Evolutionary conservation across 2,113 vertebrate species (phyloP).

Genomic region (Dasyurus viverrinus): DNA sequence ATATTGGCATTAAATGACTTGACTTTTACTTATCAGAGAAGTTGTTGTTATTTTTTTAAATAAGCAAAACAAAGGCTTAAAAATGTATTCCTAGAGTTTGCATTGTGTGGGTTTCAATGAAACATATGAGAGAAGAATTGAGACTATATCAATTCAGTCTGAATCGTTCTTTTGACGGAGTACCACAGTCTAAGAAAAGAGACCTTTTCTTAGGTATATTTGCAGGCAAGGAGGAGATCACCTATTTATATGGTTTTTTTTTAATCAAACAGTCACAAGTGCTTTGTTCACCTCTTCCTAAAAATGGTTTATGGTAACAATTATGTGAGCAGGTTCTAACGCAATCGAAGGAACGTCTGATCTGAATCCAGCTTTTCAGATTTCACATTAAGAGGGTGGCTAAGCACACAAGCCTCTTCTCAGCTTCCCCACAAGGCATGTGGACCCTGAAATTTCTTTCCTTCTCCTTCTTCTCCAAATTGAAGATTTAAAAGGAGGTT

Average conservation of each 20-base stretch:
- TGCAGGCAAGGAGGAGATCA: neutral
- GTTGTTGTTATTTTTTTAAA: neutral
- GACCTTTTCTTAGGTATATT: neutral
- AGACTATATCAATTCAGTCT: constrained; percentile 7
- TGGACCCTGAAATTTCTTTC: neutral
- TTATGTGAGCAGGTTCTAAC: neutral
- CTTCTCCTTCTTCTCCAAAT: constrained; percentile 28
- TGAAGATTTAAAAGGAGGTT: constrained; percentile 41
- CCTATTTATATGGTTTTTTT: neutral
- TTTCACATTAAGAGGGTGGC: neutral
- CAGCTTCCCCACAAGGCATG: constrained; percentile 1
- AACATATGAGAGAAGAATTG: constrained; percentile 21
- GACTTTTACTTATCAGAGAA: constrained; percentile 30
- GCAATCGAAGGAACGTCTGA: neutral
- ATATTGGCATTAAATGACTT: constrained; percentile 3
- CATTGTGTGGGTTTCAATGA: neutral
- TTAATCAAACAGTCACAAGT: constrained; percentile 3
- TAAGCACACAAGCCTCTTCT: neutral
- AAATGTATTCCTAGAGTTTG: constrained; percentile 28
- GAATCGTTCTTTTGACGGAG: constrained; percentile 28
- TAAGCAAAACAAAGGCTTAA: constrained; percentile 1
- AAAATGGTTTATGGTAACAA: neutral
- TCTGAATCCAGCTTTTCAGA: neutral
- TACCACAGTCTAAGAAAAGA: constrained; percentile 3
- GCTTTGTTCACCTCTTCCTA: neutral